Evolutionary conservation across 2,797 vertebrate genomes (phyloP).

Genomic region (Taenioides sp.): DNA sequence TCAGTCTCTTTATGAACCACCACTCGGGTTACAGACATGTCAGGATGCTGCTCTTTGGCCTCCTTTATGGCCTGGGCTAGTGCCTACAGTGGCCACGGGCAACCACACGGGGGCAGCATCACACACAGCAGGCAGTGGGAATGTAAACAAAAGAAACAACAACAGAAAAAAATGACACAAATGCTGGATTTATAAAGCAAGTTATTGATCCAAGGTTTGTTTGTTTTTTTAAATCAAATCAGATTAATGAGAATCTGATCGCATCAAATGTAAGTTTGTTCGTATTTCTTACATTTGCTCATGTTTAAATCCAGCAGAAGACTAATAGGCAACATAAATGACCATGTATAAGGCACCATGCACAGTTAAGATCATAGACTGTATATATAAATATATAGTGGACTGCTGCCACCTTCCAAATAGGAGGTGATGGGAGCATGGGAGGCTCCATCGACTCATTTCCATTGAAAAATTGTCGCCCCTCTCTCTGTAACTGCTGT

Average conservation of each 20-base stretch:
- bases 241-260: background rate
- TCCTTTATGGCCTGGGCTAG: constrained; percentile 99
- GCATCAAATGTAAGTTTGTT: constrained; percentile 16
- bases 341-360: constrained; percentile 31
- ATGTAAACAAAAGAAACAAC: constrained; percentile 54
- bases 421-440: no score
- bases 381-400: background rate
- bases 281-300: constrained; percentile 19
- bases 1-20: constrained; percentile 99
- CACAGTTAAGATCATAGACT: constrained; percentile 8
- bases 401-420: background rate
- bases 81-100: constrained; percentile 78
- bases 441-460: no score
- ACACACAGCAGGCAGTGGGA: constrained; percentile 53
- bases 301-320: constrained; percentile 54
- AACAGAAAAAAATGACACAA: constrained; percentile 55
- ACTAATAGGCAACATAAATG: constrained; percentile 44
- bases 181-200: constrained; percentile 49
- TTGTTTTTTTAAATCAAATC: background rate
- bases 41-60: constrained; percentile 99
- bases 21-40: constrained; percentile 98
- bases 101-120: constrained; percentile 59
- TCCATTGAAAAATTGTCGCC: no score
- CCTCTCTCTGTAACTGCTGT: no score
- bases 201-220: background rate